Evolutionary conservation across 2,888 invertebrate genomes (phyloP).

Genomic region (Caenorhabditis sp.): DNA sequence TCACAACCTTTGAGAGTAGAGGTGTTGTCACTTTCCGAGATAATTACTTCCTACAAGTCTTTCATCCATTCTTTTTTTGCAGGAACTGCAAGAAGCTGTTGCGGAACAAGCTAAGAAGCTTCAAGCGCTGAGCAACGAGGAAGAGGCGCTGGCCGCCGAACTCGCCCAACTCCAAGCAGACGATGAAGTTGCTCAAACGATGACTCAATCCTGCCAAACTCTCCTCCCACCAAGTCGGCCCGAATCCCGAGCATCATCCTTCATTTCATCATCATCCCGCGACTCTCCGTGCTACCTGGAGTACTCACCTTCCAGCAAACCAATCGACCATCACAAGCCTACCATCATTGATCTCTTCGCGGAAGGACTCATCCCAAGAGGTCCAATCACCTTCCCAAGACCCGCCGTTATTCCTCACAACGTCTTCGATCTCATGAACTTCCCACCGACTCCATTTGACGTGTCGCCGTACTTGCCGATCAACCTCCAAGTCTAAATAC

Average conservation of each 20-base stretch:
- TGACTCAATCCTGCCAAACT: slow-evolving; percentile 11
- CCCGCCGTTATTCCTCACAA: slow-evolving; percentile 63
- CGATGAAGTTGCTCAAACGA: slow-evolving; percentile 41
- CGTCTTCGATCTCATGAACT: slow-evolving; percentile 66
- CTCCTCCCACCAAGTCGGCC: slow-evolving; percentile 55
- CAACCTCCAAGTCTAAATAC: slow-evolving; percentile 68
- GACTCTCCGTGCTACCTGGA: slow-evolving; percentile 74
- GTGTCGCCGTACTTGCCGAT: slow-evolving; percentile 71
- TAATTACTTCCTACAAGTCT: slow-evolving; percentile 12
- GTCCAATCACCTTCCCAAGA: slow-evolving; percentile 74
- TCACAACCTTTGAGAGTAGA: slow-evolving; percentile 22
- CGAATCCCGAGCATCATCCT: slow-evolving; percentile 56
- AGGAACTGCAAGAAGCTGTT: slow-evolving; percentile 62
- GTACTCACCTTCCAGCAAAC: slow-evolving; percentile 77
- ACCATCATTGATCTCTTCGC: slow-evolving; percentile 73
- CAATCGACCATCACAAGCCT: slow-evolving; percentile 63
- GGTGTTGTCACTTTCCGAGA: neutral
- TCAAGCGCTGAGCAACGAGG: slow-evolving; percentile 33
- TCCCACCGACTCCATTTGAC: slow-evolving; percentile 63
- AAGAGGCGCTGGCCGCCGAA: slow-evolving; percentile 53
- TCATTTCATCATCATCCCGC: slow-evolving; percentile 58
- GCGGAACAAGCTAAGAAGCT: slow-evolving; percentile 35
- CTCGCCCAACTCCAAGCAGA: slow-evolving; percentile 62
- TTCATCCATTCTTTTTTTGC: slow-evolving; percentile 48
- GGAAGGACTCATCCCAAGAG: slow-evolving; percentile 78